Conservation (phyloP, 2,888 invertebrate genomes). For the Mactromeris polynyma region DNA sequence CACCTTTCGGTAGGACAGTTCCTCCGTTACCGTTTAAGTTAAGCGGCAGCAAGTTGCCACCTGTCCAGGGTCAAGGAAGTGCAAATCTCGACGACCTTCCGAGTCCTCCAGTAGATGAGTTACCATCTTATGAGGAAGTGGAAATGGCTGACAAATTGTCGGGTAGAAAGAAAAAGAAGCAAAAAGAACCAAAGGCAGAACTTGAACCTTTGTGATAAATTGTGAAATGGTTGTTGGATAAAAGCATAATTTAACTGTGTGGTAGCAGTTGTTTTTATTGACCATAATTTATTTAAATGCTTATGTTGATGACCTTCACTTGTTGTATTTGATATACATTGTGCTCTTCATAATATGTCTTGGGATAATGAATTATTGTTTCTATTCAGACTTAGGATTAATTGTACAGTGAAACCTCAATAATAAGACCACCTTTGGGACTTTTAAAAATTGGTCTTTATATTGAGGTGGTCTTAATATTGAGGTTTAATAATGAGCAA, state of each 20-base stretch:
- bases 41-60: constrained; percentile 52
- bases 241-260: background rate
- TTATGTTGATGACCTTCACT: background rate
- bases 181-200: constrained; percentile 54
- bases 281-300: background rate
- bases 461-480: too few species aligned
- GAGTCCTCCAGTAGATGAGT: constrained; percentile 63
- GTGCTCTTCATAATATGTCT: too few species aligned
- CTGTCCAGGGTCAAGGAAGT: constrained; percentile 41
- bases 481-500: too few species aligned
- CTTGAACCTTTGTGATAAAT: constrained; percentile 62
- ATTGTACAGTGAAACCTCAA: too few species aligned
- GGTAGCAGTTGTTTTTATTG: background rate
- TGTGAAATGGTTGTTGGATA: background rate
- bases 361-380: too few species aligned
- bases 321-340: too few species aligned
- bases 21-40: constrained; percentile 66
- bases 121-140: constrained; percentile 67
- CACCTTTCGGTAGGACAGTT: constrained; percentile 61
- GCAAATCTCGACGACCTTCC: constrained; percentile 71
- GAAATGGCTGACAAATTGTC: constrained; percentile 72
- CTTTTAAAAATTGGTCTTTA: too few species aligned
- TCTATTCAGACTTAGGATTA: too few species aligned
- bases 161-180: constrained; percentile 68
- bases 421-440: too few species aligned